phyloP scores from a whole-genome alignment of 2,113 vertebrate species.

The sheep (Ovis aries) region ARS-UI_Ramb_v3.0 NC_056062.1:84342001-84342500 shows the following conservation, averaged over 20 bases:
- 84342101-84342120: neutral
- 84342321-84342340: neutral
- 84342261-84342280: neutral
- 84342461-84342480: neutral
- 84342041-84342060: neutral
- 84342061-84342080: rapidly evolving
- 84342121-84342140: neutral
- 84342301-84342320: neutral
- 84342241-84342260: neutral
- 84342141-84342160: neutral
- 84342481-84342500: neutral
- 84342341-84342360: neutral
- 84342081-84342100: rapidly evolving
- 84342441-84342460: neutral
- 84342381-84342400: neutral
- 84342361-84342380: neutral
- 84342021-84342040: neutral
- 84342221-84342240: neutral
- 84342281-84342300: neutral
- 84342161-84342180: neutral
- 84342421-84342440: neutral
- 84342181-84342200: neutral
- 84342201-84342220: neutral
- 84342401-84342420: neutral
- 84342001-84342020: neutral